Conservation (phyloP, 2,113 vertebrate genomes). For the Hoplias malabaricus region DNA sequence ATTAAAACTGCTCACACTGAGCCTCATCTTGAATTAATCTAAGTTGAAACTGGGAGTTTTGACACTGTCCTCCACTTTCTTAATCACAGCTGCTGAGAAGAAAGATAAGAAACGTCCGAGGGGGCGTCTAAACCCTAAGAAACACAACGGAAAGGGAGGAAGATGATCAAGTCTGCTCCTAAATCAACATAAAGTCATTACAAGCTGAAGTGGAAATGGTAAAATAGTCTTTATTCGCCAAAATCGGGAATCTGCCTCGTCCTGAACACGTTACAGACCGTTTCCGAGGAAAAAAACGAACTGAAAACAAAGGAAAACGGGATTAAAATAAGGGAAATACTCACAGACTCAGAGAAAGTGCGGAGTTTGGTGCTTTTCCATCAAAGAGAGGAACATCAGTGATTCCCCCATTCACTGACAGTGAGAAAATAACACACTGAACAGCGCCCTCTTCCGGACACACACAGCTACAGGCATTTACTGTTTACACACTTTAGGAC, state of each 20-base stretch:
- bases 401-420: conserved; percentile 1
- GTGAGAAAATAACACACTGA: not conserved
- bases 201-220: not conserved
- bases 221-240: too few relatives aligned
- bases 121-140: not conserved
- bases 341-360: conserved; percentile 33
- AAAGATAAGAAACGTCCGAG: not conserved
- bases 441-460: conserved; percentile 21
- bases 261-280: not conserved
- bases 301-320: not conserved
- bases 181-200: not conserved
- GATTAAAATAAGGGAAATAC: not conserved
- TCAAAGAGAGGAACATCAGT: conserved; percentile 8
- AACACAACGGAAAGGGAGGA: not conserved
- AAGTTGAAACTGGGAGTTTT: not conserved
- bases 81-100: not conserved
- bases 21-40: too few relatives aligned
- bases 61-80: not conserved
- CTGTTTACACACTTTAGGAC: too few relatives aligned
- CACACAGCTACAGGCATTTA: too few relatives aligned
- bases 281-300: not conserved
- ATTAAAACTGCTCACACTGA: too few relatives aligned
- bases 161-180: too few relatives aligned
- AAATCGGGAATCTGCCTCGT: too few relatives aligned
- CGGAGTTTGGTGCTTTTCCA: conserved; percentile 23